These are phyloP conservation scores for Ginglymostoma cirratum DNA, from an alignment of 2,113 vertebrate species.

Conservation along the genomic window DNA sequence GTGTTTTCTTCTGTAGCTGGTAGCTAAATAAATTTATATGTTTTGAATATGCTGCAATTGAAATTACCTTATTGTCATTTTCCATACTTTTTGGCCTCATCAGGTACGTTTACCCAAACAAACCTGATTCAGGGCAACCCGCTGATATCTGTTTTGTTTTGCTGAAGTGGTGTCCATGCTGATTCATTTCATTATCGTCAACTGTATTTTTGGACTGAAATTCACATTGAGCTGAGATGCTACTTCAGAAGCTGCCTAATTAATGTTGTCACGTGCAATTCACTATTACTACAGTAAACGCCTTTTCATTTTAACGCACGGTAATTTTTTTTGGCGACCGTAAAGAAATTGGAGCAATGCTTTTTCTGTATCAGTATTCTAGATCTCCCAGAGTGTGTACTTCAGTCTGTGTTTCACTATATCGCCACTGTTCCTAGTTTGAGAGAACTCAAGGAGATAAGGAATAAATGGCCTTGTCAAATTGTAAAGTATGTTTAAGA, in stretches of 20 bases:
- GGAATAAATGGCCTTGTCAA: background rate
- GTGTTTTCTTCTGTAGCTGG: background rate
- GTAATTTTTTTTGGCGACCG: background rate
- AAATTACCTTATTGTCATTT: background rate
- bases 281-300: background rate
- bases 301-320: background rate
- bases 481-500: background rate
- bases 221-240: background rate
- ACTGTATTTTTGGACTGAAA: background rate
- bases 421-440: background rate
- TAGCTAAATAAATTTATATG: background rate
- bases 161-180: background rate
- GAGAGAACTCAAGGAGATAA: background rate
- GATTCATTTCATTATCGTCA: background rate
- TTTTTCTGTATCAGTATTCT: background rate
- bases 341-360: background rate
- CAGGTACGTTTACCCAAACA: background rate
- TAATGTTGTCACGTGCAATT: background rate
- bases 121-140: background rate
- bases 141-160: background rate
- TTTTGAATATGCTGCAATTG: background rate
- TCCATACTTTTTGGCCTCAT: background rate
- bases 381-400: background rate
- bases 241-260: background rate
- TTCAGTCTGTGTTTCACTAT: background rate